These are phyloP conservation scores for Brienomyrus brachyistius DNA, from an alignment of 2,113 vertebrate species.

Conservation along the genomic window DNA sequence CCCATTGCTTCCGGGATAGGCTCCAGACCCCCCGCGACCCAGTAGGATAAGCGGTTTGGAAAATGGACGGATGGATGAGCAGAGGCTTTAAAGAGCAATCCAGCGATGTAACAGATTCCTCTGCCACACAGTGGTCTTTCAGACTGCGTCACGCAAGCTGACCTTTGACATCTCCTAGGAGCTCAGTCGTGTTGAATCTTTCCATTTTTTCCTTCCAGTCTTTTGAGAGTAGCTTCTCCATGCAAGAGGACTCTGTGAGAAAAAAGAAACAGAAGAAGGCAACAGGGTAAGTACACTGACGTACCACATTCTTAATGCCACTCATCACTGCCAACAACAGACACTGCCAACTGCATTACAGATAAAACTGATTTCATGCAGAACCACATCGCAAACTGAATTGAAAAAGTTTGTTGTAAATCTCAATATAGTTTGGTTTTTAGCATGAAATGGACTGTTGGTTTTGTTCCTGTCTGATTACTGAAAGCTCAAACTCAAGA, in stretches of 20 bases:
- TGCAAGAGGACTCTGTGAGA: conserved; percentile 81
- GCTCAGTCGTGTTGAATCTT: conserved; percentile 88
- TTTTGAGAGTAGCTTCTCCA: conserved; percentile 97
- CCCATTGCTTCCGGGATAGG: no score
- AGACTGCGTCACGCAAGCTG: conserved; percentile 30
- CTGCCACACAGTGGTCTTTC: neutral
- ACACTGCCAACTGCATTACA: neutral
- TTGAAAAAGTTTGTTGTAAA: neutral
- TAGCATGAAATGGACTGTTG: neutral
- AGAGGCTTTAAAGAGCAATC: neutral
- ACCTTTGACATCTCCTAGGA: conserved; percentile 98
- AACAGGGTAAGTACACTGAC: neutral
- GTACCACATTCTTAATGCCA: neutral
- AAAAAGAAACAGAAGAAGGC: conserved; percentile 10
- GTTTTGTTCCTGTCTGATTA: neutral
- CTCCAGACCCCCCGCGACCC: no score
- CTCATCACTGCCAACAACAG: neutral
- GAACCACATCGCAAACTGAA: neutral
- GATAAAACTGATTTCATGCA: neutral
- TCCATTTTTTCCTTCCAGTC: conserved; percentile 99
- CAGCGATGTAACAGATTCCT: neutral
- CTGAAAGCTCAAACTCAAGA: neutral
- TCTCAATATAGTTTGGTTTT: neutral
- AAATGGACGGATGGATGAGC: no score
- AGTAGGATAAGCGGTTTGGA: no score